Evolutionary conservation across 2,888 invertebrate species (phyloP), one percentile per base, ranked within the genome.

Genomic region (Mythimna pallens): DNA sequence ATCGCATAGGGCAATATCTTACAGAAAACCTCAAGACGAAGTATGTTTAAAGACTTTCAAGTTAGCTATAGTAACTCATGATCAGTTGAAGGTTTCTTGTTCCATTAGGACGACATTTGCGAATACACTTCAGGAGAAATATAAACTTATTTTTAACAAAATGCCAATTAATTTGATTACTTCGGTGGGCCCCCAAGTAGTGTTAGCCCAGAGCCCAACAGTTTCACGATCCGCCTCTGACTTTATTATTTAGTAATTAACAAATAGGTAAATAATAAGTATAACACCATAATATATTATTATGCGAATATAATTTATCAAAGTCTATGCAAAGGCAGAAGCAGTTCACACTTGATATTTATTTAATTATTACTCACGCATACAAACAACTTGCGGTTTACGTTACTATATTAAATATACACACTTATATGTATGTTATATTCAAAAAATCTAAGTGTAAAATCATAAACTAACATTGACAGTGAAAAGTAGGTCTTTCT

Each of bases 351-450:
- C 20, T 73, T 66, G 17, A 5, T 22, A 30, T 30, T 57, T 30
- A 68, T 63, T 78, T 47, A 22, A 70, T 52, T 25, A 64, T 76
- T 63, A 76, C 7, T 80, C 57, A 57, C 0, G 14, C 57, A 50
- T 65, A 70, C 57, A n/a, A 70, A 22, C 47, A 50, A 52, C 25
- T 65, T 63, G 64, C 17, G 59, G 63, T 62, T 64, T 20, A 79
- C 61, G 25, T 63, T 43, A 67, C 57, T 25, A 52, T 52, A 25
- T 62, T 59, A 43, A 40, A 62, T 61, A n/a, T 14, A 47, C 20
- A 34, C 22, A 30, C 36, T n/a, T 22, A 0, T 12, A 30, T 22
- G 6, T 57, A 65, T 57, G 36, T 12, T 22, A 40, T 58, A 72
- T 59, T 59, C 30, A 57, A 54, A 22, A 52, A n/a, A 47, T 36